These are phyloP conservation scores for Notodonta ziczac DNA, from an alignment of 2,888 invertebrate species.

Conservation along the genomic window DNA sequence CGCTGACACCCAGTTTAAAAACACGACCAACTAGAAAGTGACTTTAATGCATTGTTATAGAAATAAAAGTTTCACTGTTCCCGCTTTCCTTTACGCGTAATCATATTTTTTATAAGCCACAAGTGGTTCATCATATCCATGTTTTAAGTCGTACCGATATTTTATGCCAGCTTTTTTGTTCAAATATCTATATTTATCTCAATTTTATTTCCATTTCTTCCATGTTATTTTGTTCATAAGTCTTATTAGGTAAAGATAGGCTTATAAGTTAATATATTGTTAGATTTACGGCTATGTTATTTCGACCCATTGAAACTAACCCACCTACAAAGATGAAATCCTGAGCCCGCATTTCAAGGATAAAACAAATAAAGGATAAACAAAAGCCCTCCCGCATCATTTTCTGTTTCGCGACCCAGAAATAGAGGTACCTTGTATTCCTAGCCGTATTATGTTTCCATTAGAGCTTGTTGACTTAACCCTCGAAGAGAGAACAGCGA, in stretches of 20 bases:
- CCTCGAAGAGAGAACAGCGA: slow-evolving; percentile 56
- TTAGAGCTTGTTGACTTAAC: slow-evolving; percentile 74
- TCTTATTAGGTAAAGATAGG: neutral
- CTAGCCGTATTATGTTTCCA: slow-evolving; percentile 70
- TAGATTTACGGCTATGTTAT: neutral
- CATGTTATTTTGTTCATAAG: neutral
- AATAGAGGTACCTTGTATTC: slow-evolving; percentile 59
- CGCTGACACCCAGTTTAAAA: slow-evolving; percentile 59
- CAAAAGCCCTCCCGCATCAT: slow-evolving; percentile 64
- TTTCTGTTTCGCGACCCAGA: slow-evolving; percentile 63
- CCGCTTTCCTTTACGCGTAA: slow-evolving; percentile 39
- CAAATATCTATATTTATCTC: too few relatives aligned
- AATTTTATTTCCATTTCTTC: neutral
- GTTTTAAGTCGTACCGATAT: slow-evolving; percentile 30
- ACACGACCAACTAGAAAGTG: slow-evolving; percentile 49
- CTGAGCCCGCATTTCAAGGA: slow-evolving; percentile 51
- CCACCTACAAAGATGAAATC: slow-evolving; percentile 42
- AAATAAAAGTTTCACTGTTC: slow-evolving; percentile 49
- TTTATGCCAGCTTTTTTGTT: slow-evolving; percentile 26
- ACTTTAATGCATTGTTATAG: slow-evolving; percentile 54
- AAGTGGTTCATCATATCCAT: slow-evolving; percentile 22
- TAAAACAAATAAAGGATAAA: slow-evolving; percentile 64
- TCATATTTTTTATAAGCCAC: slow-evolving; percentile 41
- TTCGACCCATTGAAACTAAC: slow-evolving; percentile 29
- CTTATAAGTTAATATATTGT: neutral